Base-by-base conservation (phyloP, 2,113 vertebrate genomes). In the Malurus melanocephalus region DNA sequence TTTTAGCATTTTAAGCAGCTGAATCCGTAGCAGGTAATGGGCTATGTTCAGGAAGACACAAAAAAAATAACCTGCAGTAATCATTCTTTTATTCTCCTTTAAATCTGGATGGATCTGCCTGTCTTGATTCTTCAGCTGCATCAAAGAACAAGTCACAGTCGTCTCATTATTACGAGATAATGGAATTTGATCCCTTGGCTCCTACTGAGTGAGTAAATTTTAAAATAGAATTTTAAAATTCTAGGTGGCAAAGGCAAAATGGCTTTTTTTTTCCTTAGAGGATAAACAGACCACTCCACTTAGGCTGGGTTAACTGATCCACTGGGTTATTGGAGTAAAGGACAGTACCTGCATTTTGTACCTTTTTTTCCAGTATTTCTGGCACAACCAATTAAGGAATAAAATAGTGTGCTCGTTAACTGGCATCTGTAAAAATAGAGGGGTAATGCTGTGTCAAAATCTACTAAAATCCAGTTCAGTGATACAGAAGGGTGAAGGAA, bases 131-230 rank as follows among this genome's bases (percentile, higher is more conserved):
- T 92, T 76, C 83, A 97, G 96, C 90, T 38, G 8, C 55, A 53
- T 77, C 95, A 65, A 96, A 97, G 89, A 96, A 49, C 68, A 94
- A 91, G 80, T 83, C 84, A 30, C 95, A 94, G 26, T 72, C 93
- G 80, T 60, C 95, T 95, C 95, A 94, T 95, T 98, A 98, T 94
- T 98, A 97, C 0, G 96, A 97, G 30, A 87, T 98, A 74, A 97
- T 98, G 96, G 98, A 98, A 78, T 98, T 98, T 80, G 97, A 98
- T 94, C 97, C 98, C 42, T 95, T 98, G 79, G 97, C 96, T 85
- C 97, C 93, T 53, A 91, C 95, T 75, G 97, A 98, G 98, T 98
- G 96, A 97, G 98, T 98, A 75, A 88, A 80, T 95, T 79, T 69
- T 82, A 32, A 85, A 75, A 43, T 32, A 69, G 21, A 73, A 30